Evolutionary conservation across 2,888 invertebrate species (phyloP).

Genomic region (Melangyna quadrimaculata): DNA sequence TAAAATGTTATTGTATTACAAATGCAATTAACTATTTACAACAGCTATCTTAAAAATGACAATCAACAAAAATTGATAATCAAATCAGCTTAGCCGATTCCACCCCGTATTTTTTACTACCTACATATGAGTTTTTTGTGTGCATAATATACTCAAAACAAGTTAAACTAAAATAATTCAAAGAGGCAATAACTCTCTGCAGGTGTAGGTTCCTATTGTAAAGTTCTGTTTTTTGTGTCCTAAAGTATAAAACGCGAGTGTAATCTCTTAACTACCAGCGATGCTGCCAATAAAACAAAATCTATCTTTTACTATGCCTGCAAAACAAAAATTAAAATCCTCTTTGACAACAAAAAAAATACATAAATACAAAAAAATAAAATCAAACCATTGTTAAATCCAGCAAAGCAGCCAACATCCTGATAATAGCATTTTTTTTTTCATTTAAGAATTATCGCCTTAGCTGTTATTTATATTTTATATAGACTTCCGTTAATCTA

Average conservation of each 20-base stretch:
- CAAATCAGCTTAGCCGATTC: too few species aligned
- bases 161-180: too few species aligned
- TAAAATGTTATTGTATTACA: too few species aligned
- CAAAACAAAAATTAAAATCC: slow-evolving; percentile 3
- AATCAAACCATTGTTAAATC: neutral
- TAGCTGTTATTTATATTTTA: slow-evolving; percentile 6
- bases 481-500: neutral
- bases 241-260: neutral
- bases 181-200: too few species aligned
- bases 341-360: neutral
- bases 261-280: neutral
- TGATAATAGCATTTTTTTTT: slow-evolving; percentile 14
- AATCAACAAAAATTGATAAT: too few species aligned
- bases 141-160: too few species aligned
- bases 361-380: neutral
- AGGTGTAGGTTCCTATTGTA: too few species aligned
- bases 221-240: too few species aligned
- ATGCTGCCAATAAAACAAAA: neutral
- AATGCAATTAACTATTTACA: too few species aligned
- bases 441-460: slow-evolving; percentile 13
- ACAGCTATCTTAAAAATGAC: too few species aligned
- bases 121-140: too few species aligned
- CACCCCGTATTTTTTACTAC: too few species aligned
- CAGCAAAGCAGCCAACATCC: slow-evolving; percentile 1
- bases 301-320: neutral